phyloP scores from a whole-genome alignment of 2,888 invertebrate species.

The Parnassius orleans region DNA sequence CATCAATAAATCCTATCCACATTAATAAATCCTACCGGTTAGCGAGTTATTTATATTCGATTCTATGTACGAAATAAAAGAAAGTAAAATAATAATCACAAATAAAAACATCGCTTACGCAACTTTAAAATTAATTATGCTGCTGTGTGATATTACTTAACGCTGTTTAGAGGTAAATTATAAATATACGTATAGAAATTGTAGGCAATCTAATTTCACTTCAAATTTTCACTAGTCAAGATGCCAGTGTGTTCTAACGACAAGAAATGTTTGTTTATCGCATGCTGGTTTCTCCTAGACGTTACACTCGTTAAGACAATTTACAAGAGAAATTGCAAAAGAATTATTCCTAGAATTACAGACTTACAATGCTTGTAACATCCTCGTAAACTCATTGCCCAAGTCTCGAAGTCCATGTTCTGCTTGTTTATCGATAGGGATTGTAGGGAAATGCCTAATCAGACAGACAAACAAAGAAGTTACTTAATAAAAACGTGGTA shows the following conservation, averaged over 20 bases:
- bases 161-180: too few relatives aligned
- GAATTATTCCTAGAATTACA: not conserved
- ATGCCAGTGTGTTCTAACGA: constrained; percentile 4
- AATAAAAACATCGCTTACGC: too few relatives aligned
- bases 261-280: constrained; percentile 16
- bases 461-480: too few relatives aligned
- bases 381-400: not conserved
- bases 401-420: not conserved
- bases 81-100: too few relatives aligned
- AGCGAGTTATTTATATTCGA: too few relatives aligned
- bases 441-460: not conserved
- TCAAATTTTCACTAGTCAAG: constrained; percentile 7
- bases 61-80: too few relatives aligned
- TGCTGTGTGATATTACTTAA: too few relatives aligned
- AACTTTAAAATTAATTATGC: too few relatives aligned
- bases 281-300: not conserved
- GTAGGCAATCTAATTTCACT: not conserved
- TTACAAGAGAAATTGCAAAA: not conserved
- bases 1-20: too few relatives aligned
- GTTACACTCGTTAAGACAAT: not conserved
- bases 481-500: too few relatives aligned
- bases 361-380: constrained; percentile 1
- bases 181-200: too few relatives aligned
- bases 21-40: too few relatives aligned
- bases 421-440: not conserved